A percentile compares a stretch with the other conserved stretches of the same genome.
These are phyloP conservation scores for Amphipyra berbera DNA, from an alignment of 2,888 invertebrate species.

Conservation along the genomic window DNA sequence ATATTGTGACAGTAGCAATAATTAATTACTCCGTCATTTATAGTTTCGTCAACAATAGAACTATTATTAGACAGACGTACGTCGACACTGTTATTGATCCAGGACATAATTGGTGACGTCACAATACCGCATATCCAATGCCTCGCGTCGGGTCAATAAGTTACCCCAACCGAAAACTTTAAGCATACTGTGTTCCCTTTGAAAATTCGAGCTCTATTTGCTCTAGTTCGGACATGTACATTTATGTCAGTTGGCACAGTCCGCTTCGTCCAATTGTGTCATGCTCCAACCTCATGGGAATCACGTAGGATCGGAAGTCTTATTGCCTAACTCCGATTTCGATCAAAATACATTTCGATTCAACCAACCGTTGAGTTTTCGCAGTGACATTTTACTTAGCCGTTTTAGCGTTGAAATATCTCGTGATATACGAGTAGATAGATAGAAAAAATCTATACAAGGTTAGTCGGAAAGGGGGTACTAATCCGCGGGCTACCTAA, in stretches of 20 bases:
- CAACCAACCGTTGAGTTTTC: constrained; percentile 11
- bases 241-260: constrained; percentile 21
- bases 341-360: constrained; percentile 30
- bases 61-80: too few species aligned
- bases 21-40: too few species aligned
- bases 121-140: not conserved
- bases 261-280: constrained; percentile 30
- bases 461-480: too few species aligned
- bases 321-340: constrained; percentile 28
- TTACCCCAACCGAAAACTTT: not conserved
- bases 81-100: too few species aligned
- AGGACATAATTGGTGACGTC: not conserved
- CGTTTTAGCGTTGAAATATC: too few species aligned
- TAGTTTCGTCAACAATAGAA: too few species aligned
- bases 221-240: constrained; percentile 1
- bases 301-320: constrained; percentile 26
- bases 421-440: too few species aligned
- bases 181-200: not conserved
- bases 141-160: not conserved
- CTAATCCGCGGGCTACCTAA: too few species aligned
- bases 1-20: too few species aligned
- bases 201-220: constrained; percentile 1
- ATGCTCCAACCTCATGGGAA: constrained; percentile 36
- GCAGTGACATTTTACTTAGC: not conserved
- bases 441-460: too few species aligned